phyloP scores from a whole-genome alignment of 2,888 invertebrate species.

The Folsomia candida region DNA sequence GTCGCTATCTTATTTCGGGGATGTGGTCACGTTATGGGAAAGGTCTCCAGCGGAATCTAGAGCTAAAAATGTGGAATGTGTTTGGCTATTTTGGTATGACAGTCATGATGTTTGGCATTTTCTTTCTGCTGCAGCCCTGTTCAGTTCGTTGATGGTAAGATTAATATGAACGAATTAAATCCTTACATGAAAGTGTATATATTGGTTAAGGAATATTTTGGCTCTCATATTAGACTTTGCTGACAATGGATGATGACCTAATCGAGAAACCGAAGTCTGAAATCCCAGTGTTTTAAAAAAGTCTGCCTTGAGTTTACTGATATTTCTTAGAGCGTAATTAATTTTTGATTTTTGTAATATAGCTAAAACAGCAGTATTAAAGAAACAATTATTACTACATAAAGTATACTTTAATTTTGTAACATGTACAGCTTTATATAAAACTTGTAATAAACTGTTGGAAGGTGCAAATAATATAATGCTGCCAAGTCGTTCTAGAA shows the following conservation, averaged over 20 bases:
- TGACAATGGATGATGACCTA: slow-evolving; percentile 76
- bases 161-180: too few relatives aligned
- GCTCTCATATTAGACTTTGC: slow-evolving; percentile 56
- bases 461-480: too few relatives aligned
- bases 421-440: too few relatives aligned
- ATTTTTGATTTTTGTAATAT: too few relatives aligned
- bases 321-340: too few relatives aligned
- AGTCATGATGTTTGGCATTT: slow-evolving; percentile 57
- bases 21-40: slow-evolving; percentile 37
- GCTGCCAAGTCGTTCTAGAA: too few relatives aligned
- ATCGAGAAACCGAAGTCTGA: slow-evolving; percentile 63
- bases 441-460: too few relatives aligned
- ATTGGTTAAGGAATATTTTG: neutral
- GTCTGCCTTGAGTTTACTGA: too few relatives aligned
- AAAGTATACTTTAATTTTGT: too few relatives aligned
- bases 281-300: slow-evolving; percentile 73
- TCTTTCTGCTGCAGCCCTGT: slow-evolving; percentile 55
- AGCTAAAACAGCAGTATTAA: too few relatives aligned
- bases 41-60: slow-evolving; percentile 54
- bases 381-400: too few relatives aligned
- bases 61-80: slow-evolving; percentile 53
- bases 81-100: slow-evolving; percentile 55
- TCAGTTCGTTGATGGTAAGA: slow-evolving; percentile 55
- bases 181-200: neutral
- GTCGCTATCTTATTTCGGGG: slow-evolving; percentile 31